Percentiles rank a stretch among this genome's conserved stretches.
Conservation (phyloP, 2,113 vertebrate species). For the Brienomyrus brachyistius region DNA sequence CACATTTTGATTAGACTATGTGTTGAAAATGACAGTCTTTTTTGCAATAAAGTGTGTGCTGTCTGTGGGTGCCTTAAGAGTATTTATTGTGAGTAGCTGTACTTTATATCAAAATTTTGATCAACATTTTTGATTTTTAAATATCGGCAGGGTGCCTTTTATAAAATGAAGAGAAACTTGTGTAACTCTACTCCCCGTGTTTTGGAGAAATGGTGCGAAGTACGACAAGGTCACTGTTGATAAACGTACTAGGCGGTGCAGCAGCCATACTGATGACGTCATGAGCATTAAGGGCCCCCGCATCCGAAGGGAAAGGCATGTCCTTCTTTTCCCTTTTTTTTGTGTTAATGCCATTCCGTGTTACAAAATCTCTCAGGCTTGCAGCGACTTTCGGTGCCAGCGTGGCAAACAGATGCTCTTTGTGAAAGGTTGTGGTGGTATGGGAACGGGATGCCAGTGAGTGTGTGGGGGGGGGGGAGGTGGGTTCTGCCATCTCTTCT, state of each 20-base stretch:
- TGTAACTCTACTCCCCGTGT: not conserved
- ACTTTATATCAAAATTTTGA: not conserved
- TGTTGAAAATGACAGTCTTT: not conserved
- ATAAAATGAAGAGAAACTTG: not conserved
- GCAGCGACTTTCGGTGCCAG: not conserved
- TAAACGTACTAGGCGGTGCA: not conserved
- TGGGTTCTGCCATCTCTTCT: not conserved
- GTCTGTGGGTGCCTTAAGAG: not conserved
- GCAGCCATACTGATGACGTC: conserved; percentile 7
- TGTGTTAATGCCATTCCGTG: conserved; percentile 13
- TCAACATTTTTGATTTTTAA: not conserved
- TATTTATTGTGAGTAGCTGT: not conserved
- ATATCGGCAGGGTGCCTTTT: not conserved
- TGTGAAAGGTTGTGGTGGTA: conserved; percentile 18
- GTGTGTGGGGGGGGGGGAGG: not conserved
- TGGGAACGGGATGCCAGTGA: conserved; percentile 19
- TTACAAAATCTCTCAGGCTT: conserved; percentile 12
- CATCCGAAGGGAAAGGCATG: not conserved
- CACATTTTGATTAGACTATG: not conserved
- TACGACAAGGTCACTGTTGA: conserved; percentile 15
- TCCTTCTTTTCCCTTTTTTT: not conserved
- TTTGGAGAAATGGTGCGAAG: not conserved
- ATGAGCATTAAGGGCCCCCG: not conserved
- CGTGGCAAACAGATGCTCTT: conserved; percentile 11
- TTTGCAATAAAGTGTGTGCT: not conserved